phyloP scores from a whole-genome alignment of 64 coral and sea anemone genomes.

The Stichodactyla helianthus region DNA sequence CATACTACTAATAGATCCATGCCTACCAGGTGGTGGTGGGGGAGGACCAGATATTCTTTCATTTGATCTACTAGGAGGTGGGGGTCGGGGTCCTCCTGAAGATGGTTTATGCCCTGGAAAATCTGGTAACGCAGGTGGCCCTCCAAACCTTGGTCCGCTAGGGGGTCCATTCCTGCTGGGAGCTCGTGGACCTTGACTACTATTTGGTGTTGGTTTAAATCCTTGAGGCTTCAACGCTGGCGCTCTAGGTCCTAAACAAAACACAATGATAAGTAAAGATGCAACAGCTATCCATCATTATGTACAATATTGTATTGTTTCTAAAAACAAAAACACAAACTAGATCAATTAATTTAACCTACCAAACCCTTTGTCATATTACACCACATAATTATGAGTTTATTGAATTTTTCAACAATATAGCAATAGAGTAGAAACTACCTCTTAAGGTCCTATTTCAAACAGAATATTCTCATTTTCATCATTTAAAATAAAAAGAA shows the following conservation, averaged over 20 bases:
- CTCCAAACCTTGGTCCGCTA: conserved; percentile 46
- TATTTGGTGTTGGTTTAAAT: conserved; percentile 51
- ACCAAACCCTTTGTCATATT: too few species aligned
- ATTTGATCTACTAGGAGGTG: neutral
- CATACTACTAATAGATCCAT: conserved; percentile 22
- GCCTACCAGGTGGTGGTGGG: conserved; percentile 28
- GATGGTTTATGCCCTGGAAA: neutral
- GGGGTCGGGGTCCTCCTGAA: conserved; percentile 18
- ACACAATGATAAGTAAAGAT: too few species aligned
- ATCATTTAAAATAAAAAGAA: neutral
- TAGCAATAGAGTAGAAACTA: too few species aligned
- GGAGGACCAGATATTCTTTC: neutral
- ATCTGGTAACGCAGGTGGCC: conserved; percentile 39
- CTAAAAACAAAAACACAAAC: too few species aligned
- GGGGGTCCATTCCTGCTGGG: conserved; percentile 20
- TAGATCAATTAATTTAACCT: too few species aligned
- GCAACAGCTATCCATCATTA: too few species aligned
- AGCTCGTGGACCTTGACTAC: neutral
- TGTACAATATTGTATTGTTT: too few species aligned
- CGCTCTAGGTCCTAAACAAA: conserved; percentile 21
- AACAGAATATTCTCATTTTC: neutral
- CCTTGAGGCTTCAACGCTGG: conserved; percentile 79
- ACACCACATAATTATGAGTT: too few species aligned
- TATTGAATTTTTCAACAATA: too few species aligned
- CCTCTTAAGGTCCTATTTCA: too few species aligned